Percentiles rank a stretch among this genome's conserved stretches.
phyloP scores from a whole-genome alignment of 2,113 vertebrate genomes.

The Melospiza melodia region DNA sequence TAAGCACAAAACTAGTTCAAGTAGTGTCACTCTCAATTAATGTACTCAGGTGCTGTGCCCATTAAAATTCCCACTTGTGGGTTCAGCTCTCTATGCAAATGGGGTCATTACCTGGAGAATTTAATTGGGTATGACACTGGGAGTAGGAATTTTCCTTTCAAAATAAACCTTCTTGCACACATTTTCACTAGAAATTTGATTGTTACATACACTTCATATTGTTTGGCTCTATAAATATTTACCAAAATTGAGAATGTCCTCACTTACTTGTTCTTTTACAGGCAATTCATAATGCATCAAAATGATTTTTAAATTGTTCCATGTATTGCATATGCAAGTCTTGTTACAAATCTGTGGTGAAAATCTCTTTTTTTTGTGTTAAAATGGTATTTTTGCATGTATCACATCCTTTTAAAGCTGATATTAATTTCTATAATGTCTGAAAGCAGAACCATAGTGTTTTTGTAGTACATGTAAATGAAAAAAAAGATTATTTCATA shows the following conservation, averaged over 20 bases:
- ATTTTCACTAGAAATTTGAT: conserved; percentile 80
- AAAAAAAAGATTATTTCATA: neutral
- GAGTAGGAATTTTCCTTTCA: conserved; percentile 82
- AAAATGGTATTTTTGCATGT: conserved; percentile 31
- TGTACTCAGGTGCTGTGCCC: conserved; percentile 89
- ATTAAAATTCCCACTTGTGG: conserved; percentile 91
- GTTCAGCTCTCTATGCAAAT: conserved; percentile 92
- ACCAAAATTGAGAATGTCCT: conserved; percentile 68
- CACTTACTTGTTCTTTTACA: conserved; percentile 62
- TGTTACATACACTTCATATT: conserved; percentile 75
- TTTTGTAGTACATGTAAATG: neutral
- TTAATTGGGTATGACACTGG: conserved; percentile 94
- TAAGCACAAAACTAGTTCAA: conserved; percentile 89
- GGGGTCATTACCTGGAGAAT: conserved; percentile 91
- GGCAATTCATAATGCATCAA: conserved; percentile 66
- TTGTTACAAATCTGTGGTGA: conserved; percentile 34
- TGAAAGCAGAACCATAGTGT: neutral
- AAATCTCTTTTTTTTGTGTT: neutral
- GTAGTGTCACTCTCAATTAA: conserved; percentile 94
- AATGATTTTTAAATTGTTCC: conserved; percentile 54
- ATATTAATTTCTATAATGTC: neutral
- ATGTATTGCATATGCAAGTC: conserved; percentile 28
- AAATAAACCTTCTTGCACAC: conserved; percentile 87
- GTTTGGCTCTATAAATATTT: conserved; percentile 80
- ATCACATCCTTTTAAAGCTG: neutral